Base-by-base conservation (phyloP, 2,888 invertebrate genomes). In the Eupsilia transversa region DNA sequence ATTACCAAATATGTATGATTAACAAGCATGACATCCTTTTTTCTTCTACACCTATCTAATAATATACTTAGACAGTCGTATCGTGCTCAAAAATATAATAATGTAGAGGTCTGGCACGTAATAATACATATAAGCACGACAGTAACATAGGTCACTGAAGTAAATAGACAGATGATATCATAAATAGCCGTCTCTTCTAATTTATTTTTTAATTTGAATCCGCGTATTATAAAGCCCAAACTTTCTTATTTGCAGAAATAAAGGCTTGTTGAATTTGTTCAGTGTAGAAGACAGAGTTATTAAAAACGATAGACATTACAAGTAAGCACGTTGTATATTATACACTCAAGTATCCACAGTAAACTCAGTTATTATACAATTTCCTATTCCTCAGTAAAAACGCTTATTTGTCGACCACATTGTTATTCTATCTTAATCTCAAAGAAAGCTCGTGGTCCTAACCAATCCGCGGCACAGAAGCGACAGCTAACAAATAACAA, bases 341-440 rank as follows among this genome's bases (percentile, higher is more conserved):
- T 27, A 38, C 14, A 30, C 38, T 10, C 56, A 46, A 72, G 27
- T 27, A 46, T 20, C 23, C 3, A 59, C 41, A 59, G 43, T 46
- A 54, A 54, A 33, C 35, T 30, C 43, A 30, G 14, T 30, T 49
- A 41, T 64, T 64, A 43, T 57, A 67, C 41, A 52, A 49, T 46
- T 1, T 49, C 20, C 5, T 33, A 33, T 60, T 64, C 23, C 59
- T 54, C 14, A 38, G 20, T 23, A 35, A 63, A 38, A 77, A 60
- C 67, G 30, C 60, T 68, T 69, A 59, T 78, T 64, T 59, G 14
- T n/a, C 17, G 20, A 14, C 46, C 17, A 77, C 41, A 69, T 63
- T 64, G 56, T 71, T 74, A 80, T 72, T 49, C 6, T 57, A 52
- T 79, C 41, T 68, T 79, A 67, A 72, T 76, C 38, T 67, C 69